phyloP scores from a whole-genome alignment of 1,140 invertebrate genomes.

The Ips typographus region DNA sequence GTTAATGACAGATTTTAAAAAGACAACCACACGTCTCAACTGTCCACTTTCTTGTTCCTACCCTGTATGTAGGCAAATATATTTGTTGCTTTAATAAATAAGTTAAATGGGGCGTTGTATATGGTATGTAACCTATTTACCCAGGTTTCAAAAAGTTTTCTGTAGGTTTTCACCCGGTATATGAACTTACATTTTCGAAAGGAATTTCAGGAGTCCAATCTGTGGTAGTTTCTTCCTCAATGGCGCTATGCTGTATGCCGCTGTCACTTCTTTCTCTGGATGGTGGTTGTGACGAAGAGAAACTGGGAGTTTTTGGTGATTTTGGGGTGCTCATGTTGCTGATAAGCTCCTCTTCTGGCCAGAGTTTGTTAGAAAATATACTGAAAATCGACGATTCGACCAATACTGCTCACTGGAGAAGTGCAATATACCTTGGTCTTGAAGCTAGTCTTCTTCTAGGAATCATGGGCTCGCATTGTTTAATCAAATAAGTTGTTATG shows the following conservation, averaged over 20 bases:
- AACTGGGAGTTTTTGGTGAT: conserved; percentile 53
- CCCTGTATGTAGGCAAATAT: too few species aligned
- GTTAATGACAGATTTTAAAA: too few species aligned
- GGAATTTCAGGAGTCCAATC: conserved; percentile 91
- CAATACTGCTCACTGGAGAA: background rate
- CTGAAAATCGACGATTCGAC: conserved; percentile 33
- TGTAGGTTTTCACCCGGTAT: background rate
- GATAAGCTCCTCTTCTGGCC: conserved; percentile 51
- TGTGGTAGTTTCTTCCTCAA: conserved; percentile 74
- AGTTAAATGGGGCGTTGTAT: background rate
- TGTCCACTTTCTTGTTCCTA: too few species aligned
- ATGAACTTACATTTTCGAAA: conserved; percentile 75
- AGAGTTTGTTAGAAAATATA: conserved; percentile 56
- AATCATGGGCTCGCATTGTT: conserved; percentile 73
- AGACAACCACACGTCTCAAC: too few species aligned
- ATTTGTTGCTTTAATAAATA: background rate
- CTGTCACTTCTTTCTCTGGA: conserved; percentile 49
- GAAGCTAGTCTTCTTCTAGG: conserved; percentile 59
- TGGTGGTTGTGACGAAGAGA: conserved; percentile 44
- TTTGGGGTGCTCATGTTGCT: conserved; percentile 47
- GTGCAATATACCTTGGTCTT: conserved; percentile 52
- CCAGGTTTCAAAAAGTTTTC: too few species aligned
- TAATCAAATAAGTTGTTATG: conserved; percentile 92
- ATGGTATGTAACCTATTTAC: too few species aligned
- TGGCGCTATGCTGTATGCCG: conserved; percentile 52